Evolutionary conservation across 64 coral and sea anemone species (phyloP), one percentile per base, ranked within the genome.

Genomic region (Platygyra sinensis): DNA sequence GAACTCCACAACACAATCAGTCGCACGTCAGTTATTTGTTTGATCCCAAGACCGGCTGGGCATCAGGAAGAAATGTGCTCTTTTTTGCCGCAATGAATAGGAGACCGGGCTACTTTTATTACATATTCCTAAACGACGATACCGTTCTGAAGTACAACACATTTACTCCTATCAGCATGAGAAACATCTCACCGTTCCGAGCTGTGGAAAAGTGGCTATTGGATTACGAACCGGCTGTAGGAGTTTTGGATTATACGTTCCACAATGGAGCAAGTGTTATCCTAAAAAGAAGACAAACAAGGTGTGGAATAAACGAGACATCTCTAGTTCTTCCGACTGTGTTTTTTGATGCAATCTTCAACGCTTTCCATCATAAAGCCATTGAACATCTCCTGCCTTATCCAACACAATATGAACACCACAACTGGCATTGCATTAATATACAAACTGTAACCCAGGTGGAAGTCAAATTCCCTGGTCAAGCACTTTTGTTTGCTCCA

Each of bases 61-160:
- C 90, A 1, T 69, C 81, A 28, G 90, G 90, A 33, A 60, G 90
- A 54, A 92, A 92, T 87, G 33, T 69, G 22, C 60, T 92, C 6
- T 86, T 52, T 39, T 64, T 39, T 49, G 22, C 17, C 8, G 55
- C 83, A 10, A 67, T 50, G 52, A 60, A 65, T 46, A 92, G 90
- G 27, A 54, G 16, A 62, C 25, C 59, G 4, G 33, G 72, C 22
- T 92, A 92, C 18, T 54, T n/a, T 30, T 92, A 86, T 60, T 92
- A 79, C 72, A 86, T 92, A 16, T 92, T 92, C 64, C 22, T 73
- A 4, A 81, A 92, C 33, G 90, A 86, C 77, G 90, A 87, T 62
- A 86, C 75, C 25, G 10, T 2, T 77, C 60, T 92, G 1, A 22
- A 30, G 5, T 92, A 77, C 16, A 87, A 86, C 62, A 5, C 20